Evolutionary conservation across 2,113 vertebrate genomes (phyloP).

Genomic region (Hippocampus zosterae): DNA sequence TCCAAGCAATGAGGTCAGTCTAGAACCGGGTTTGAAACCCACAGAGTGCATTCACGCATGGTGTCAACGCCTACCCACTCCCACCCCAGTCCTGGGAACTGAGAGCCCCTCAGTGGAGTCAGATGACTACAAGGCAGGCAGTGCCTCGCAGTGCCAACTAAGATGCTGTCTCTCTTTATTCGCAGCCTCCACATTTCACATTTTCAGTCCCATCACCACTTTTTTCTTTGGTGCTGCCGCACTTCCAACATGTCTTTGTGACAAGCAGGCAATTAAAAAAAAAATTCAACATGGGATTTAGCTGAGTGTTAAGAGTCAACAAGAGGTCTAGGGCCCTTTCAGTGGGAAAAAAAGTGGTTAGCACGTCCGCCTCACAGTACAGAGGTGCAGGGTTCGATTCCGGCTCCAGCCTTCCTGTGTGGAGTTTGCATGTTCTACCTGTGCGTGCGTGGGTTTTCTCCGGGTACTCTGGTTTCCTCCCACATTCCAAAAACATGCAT

Average conservation of each 20-base stretch:
- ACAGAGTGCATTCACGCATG: constrained; percentile 32
- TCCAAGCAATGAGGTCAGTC: too few species aligned
- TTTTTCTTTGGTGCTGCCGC: background rate
- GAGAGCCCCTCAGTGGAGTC: constrained; percentile 35
- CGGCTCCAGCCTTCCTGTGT: too few species aligned
- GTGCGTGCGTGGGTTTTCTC: too few species aligned
- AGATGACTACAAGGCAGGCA: constrained; percentile 57
- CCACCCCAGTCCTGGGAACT: constrained; percentile 16
- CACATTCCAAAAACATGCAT: too few species aligned
- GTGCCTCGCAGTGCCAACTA: constrained; percentile 63
- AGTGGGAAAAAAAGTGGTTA: too few species aligned
- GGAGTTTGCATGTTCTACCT: too few species aligned
- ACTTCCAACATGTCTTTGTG: background rate
- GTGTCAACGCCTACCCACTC: constrained; percentile 22
- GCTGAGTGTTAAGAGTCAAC: too few species aligned
- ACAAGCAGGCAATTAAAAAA: background rate
- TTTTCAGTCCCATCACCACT: constrained; percentile 11
- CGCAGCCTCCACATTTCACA: background rate
- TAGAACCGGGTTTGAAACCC: background rate
- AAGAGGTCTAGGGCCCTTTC: too few species aligned
- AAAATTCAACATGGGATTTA: background rate
- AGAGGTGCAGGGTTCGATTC: too few species aligned
- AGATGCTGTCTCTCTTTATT: constrained; percentile 22
- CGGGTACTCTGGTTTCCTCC: too few species aligned
- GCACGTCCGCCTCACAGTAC: too few species aligned